Evolutionary conservation across 2,113 vertebrate genomes (phyloP), one percentile per base, ranked within the genome.

Genomic region (Passer domesticus): DNA sequence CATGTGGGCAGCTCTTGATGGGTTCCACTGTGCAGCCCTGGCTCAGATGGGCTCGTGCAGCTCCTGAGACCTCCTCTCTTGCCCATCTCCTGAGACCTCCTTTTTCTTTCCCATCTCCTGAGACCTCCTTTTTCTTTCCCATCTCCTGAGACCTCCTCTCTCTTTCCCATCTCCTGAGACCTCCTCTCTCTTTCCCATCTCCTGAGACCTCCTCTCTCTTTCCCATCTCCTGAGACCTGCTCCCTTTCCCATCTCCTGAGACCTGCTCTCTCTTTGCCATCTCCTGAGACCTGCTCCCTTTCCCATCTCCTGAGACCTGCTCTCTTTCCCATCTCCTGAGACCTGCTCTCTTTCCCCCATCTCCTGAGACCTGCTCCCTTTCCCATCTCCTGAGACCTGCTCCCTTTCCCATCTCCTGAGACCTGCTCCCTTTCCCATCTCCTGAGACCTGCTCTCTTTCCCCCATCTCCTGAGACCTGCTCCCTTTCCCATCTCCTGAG

Each of bases 51-150:
- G 12, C 41, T 77, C 0, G 0, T 43, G 22, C 10, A 60, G 25
- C 87, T 60, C 50, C 66, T 70, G 25, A 91, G 10, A 33, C 30
- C 13, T 41, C 1, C 75, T 80, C 24, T 78, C 50, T 52, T 52
- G 87, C 73, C 22, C 96, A 99, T 98, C 98, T 99, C 30, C 97
- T 63, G 60, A 37, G 25, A 37, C 25, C n/a, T 37, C 0, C 72
- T 85, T n/a, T n/a, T n/a, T 95, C 56, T 50, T 91, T 64, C 22
- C 35, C 97, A 99, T 99, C 97, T 99, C 21, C 97, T 99, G 50
- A 47, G 47, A 49, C 12, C 23, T 49, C 19, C 31, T 55, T 11
- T 33, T 7, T 21, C 13, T 20, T 9, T 2, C 12, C 30, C 53
- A 55, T 8, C 88, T 56, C 52, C 64, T 67, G 24, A 92, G 4